Conservation (phyloP, 2,797 vertebrate species). For the Cuniculus paca region DNA sequence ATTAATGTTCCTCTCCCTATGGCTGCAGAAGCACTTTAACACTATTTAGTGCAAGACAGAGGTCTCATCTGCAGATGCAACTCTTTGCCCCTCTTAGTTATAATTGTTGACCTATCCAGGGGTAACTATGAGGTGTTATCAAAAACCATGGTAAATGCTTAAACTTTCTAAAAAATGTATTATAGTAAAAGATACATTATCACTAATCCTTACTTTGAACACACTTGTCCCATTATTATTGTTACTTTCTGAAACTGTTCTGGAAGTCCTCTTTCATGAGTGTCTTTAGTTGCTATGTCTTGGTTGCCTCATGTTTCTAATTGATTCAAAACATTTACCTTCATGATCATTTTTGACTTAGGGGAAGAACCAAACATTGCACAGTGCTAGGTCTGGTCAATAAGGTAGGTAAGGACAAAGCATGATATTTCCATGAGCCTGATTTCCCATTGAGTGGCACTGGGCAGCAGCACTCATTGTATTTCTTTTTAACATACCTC, state of each 20-base stretch:
- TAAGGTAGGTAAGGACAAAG: not conserved
- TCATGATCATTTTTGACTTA: not conserved
- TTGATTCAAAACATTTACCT: not conserved
- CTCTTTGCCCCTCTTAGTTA: not conserved
- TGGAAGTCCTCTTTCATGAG: not conserved
- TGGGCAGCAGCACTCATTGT: not conserved
- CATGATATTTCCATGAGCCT: not conserved
- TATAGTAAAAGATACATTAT: not conserved
- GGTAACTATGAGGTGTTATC: not conserved
- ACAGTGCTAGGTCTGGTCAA: not conserved
- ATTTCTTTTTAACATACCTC: not conserved
- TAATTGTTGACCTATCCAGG: not conserved
- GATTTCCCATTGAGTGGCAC: not conserved
- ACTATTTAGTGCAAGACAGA: not conserved
- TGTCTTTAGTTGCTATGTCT: not conserved
- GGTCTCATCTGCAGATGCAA: not conserved
- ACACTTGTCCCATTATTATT: not conserved
- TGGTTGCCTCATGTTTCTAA: not conserved
- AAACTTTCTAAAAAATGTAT: not conserved
- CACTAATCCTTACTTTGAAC: not conserved
- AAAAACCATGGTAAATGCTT: not conserved
- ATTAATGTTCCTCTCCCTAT: not conserved
- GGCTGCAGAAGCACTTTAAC: not conserved
- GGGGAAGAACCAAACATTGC: not conserved
- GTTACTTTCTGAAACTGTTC: not conserved